Conservation (phyloP, 37 sponge, comb jelly and placozoan genomes). For the Cladorhizidae sp. region DNA sequence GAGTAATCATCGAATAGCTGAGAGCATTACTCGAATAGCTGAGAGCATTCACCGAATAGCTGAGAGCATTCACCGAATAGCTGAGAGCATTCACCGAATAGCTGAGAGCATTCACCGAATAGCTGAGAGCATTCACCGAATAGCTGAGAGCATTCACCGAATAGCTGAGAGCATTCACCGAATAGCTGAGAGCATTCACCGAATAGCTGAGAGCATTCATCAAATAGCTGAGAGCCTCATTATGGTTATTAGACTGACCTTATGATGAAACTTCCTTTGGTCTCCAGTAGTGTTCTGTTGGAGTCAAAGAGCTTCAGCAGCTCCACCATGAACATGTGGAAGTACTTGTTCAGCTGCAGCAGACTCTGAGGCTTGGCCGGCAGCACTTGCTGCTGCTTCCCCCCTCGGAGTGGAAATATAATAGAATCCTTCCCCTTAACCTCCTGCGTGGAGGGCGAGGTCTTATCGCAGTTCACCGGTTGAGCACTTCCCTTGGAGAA, state of each 20-base stretch:
- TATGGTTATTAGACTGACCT: slow-evolving; percentile 56
- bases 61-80: no score
- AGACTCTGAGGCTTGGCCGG: not conserved
- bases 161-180: no score
- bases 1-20: no score
- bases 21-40: no score
- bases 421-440: not conserved
- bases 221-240: no score
- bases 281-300: slow-evolving; percentile 72
- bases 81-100: no score
- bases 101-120: no score
- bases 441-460: not conserved
- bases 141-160: no score
- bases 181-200: no score
- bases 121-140: no score
- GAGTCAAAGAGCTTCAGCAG: slow-evolving; percentile 77
- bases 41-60: no score
- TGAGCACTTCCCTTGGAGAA: slow-evolving; percentile 60
- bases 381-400: not conserved
- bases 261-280: slow-evolving; percentile 80
- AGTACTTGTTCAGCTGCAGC: slow-evolving; percentile 55
- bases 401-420: not conserved
- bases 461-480: slow-evolving; percentile 5
- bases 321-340: slow-evolving; percentile 65
- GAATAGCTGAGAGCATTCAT: no score